Conservation (phyloP, 2,888 invertebrate genomes). For the Drosophila formosana region DNA sequence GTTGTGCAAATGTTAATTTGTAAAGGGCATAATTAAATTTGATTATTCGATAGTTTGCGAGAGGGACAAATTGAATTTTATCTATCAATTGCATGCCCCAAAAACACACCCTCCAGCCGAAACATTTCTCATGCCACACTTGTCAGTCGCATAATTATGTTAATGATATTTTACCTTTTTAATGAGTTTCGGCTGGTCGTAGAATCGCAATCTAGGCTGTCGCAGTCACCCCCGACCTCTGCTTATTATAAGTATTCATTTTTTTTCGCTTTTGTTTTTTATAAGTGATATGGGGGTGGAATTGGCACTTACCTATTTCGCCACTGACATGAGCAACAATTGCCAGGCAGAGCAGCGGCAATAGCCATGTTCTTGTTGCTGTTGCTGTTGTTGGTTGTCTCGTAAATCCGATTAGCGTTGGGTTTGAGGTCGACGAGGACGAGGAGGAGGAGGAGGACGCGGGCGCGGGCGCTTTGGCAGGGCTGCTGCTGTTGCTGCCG, state of each 20-base stretch:
- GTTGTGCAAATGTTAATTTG: conserved; percentile 55
- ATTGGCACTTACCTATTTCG: conserved; percentile 76
- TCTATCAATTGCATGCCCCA: conserved; percentile 12
- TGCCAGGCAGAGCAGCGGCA: conserved; percentile 77
- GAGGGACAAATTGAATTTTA: conserved; percentile 37
- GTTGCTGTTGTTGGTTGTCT: conserved; percentile 44
- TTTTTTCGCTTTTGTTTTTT: conserved; percentile 6
- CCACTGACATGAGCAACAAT: conserved; percentile 76
- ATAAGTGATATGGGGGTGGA: conserved; percentile 15
- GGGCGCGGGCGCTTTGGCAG: conserved; percentile 8
- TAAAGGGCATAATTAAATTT: conserved; percentile 57
- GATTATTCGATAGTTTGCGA: conserved; percentile 45
- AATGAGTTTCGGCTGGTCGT: conserved; percentile 41
- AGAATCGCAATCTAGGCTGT: conserved; percentile 31
- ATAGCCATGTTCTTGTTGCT: conserved; percentile 50
- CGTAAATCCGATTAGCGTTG: conserved; percentile 79
- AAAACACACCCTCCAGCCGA: not conserved
- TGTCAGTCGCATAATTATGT: conserved; percentile 35
- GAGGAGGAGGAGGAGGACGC: not conserved
- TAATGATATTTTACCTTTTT: conserved; percentile 46
- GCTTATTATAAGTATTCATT: conserved; percentile 25
- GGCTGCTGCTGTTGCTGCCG: conserved; percentile 45
- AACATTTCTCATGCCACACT: not conserved
- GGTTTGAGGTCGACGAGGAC: conserved; percentile 37
- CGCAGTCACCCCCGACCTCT: not conserved